A percentile compares a stretch with the other conserved stretches of the same genome.
These are phyloP conservation scores for Holotrichia oblita DNA, from an alignment of 1,140 invertebrate species.

Conservation along the genomic window DNA sequence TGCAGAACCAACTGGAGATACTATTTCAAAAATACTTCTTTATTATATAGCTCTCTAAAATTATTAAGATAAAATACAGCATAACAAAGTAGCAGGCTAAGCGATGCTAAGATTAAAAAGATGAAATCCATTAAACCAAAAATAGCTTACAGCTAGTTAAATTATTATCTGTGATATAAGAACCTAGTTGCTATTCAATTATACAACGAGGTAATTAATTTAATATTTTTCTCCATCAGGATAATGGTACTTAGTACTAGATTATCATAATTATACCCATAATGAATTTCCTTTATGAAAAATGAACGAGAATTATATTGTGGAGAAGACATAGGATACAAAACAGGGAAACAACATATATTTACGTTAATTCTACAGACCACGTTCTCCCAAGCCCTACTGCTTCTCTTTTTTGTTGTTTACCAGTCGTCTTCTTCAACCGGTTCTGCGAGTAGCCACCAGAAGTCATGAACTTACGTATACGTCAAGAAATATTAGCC, in stretches of 20 bases:
- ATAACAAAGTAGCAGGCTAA: no score
- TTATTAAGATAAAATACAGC: no score
- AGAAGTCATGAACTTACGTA: slow-evolving; percentile 21
- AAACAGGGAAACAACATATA: slow-evolving; percentile 21
- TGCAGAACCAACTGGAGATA: no score
- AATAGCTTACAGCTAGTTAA: no score
- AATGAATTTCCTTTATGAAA: not conserved
- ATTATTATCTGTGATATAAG: no score
- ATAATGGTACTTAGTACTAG: not conserved
- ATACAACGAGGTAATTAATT: not conserved
- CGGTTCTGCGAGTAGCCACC: slow-evolving; percentile 12
- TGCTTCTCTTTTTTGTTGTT: not conserved
- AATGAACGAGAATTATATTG: no score
- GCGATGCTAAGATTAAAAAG: no score
- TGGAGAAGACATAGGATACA: not conserved
- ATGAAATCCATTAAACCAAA: no score
- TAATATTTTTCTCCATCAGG: not conserved
- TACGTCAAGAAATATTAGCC: slow-evolving; percentile 31
- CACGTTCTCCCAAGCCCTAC: slow-evolving; percentile 2
- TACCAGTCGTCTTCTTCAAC: slow-evolving; percentile 13
- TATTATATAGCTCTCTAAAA: no score
- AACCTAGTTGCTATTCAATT: not conserved
- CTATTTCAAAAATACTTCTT: no score
- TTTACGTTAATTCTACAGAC: slow-evolving; percentile 9
- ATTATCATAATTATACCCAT: not conserved